These are phyloP conservation scores for Phlogophora meticulosa DNA, from an alignment of 2,888 invertebrate genomes.

Conservation along the genomic window DNA sequence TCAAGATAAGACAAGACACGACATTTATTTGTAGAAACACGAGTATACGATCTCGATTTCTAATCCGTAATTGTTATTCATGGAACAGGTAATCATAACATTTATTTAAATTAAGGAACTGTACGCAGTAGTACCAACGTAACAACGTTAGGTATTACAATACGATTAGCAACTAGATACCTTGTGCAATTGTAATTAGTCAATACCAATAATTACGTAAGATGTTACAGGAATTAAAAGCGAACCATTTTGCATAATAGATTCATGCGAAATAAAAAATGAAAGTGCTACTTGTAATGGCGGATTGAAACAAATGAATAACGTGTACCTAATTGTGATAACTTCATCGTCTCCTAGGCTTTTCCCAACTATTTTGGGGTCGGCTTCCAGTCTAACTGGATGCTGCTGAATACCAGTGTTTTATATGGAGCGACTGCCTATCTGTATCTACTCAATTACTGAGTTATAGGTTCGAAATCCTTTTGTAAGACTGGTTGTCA, in stretches of 20 bases:
- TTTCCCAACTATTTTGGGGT: too few relatives aligned
- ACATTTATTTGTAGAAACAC: too few relatives aligned
- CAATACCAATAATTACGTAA: conserved; percentile 37
- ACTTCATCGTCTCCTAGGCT: too few relatives aligned
- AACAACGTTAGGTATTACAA: conserved; percentile 20
- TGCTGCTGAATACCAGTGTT: too few relatives aligned
- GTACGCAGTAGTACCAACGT: conserved; percentile 6
- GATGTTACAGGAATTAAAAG: conserved; percentile 43
- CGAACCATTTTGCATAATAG: conserved; percentile 20
- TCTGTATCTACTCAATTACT: too few relatives aligned
- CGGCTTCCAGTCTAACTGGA: too few relatives aligned
- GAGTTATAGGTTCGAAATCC: too few relatives aligned
- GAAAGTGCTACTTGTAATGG: conserved; percentile 19
- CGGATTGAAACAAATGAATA: background rate
- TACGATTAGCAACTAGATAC: conserved; percentile 31
- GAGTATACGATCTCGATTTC: too few relatives aligned
- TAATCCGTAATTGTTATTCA: conserved; percentile 16
- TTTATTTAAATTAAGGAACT: conserved; percentile 33
- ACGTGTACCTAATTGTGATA: too few relatives aligned
- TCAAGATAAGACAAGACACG: too few relatives aligned
- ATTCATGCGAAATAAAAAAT: conserved; percentile 16
- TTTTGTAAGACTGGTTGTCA: too few relatives aligned
- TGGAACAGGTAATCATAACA: conserved; percentile 29
- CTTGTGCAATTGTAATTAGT: conserved; percentile 48
- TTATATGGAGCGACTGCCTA: too few relatives aligned